Evolutionary conservation across 2,888 invertebrate species (phyloP).

Genomic region (Mesorhabditis spiculigera): DNA sequence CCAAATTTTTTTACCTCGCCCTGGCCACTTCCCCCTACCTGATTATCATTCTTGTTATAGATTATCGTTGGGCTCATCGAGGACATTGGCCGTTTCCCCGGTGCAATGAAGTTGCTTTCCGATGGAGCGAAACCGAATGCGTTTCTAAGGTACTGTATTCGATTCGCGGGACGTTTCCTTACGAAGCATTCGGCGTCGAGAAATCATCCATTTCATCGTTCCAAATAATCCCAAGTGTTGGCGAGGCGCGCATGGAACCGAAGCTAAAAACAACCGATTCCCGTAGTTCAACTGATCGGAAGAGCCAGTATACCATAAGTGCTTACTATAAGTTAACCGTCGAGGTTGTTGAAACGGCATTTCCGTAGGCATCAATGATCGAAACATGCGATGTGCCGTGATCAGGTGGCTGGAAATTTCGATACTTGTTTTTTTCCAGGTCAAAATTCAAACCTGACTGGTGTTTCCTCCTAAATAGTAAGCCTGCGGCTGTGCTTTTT

Average conservation of each 20-base stretch:
- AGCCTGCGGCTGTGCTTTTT: slow-evolving; percentile 45
- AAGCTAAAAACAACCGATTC: slow-evolving; percentile 26
- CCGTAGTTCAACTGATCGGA: not conserved
- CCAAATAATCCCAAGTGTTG: slow-evolving; percentile 54
- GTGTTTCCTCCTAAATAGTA: slow-evolving; percentile 60
- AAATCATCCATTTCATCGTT: slow-evolving; percentile 62
- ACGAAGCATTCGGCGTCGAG: slow-evolving; percentile 61
- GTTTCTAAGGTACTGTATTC: slow-evolving; percentile 18
- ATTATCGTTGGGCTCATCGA: slow-evolving; percentile 84
- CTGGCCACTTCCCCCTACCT: slow-evolving; percentile 9
- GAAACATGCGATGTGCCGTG: slow-evolving; percentile 88
- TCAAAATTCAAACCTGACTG: slow-evolving; percentile 18
- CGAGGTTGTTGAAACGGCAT: slow-evolving; percentile 86
- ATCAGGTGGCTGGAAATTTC: slow-evolving; percentile 61
- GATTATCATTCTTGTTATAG: slow-evolving; percentile 66
- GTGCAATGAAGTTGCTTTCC: slow-evolving; percentile 76
- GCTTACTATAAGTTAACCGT: slow-evolving; percentile 71
- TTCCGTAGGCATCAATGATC: slow-evolving; percentile 74
- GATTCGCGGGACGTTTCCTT: not conserved
- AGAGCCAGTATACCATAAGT: not conserved
- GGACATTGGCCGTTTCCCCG: slow-evolving; percentile 79
- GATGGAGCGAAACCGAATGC: slow-evolving; percentile 67
- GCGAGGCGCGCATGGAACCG: slow-evolving; percentile 48
- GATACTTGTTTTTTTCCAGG: not conserved
- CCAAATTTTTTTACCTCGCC: no score